These are phyloP conservation scores for Calliphora vicina DNA, from an alignment of 1,140 invertebrate genomes.

Conservation along the genomic window DNA sequence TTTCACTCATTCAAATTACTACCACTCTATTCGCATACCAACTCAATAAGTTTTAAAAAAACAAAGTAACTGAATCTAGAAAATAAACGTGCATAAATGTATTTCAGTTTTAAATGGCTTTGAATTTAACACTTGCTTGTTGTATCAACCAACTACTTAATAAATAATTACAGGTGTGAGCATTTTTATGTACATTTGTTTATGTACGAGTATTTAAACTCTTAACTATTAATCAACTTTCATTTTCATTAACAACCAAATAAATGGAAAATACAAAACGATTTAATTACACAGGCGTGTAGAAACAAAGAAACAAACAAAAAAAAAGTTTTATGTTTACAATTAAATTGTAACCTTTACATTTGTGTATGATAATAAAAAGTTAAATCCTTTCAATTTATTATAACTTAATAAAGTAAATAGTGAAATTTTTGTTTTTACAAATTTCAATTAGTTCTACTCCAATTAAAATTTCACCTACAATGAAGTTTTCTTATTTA, in stretches of 20 bases:
- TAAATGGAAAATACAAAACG: background rate
- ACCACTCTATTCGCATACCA: background rate
- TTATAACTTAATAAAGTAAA: background rate
- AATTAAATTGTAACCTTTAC: background rate
- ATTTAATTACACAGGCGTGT: background rate
- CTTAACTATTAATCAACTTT: background rate
- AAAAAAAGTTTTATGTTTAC: background rate
- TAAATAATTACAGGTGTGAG: background rate
- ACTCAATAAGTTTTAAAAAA: background rate
- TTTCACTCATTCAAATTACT: background rate
- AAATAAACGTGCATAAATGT: background rate
- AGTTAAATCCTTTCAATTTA: background rate
- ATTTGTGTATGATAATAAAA: background rate
- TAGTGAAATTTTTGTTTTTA: background rate
- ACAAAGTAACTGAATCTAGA: background rate
- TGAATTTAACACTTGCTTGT: background rate
- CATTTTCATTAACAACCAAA: conserved; percentile 8
- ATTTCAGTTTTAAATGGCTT: background rate
- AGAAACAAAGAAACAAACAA: background rate
- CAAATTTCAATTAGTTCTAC: background rate
- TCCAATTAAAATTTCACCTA: conserved; percentile 10
- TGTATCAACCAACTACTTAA: background rate
- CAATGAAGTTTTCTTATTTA: background rate
- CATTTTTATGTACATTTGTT: background rate
- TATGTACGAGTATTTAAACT: background rate